phyloP scores from a whole-genome alignment of 2,797 vertebrate genomes.

The Tragelaphus eurycerus region DNA sequence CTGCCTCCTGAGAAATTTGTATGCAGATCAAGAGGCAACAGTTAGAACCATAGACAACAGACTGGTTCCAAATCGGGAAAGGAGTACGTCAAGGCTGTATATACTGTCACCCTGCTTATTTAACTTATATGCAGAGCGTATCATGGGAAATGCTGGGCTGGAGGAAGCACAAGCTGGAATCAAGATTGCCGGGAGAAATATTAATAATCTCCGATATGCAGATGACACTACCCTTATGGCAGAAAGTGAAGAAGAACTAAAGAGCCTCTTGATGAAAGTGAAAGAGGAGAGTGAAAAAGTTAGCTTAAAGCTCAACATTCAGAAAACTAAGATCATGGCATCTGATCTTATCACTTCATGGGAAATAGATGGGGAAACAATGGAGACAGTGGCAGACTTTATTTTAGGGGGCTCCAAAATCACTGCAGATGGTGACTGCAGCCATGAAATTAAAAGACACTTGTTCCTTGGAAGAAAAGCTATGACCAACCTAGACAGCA shows the following conservation, averaged over 20 bases:
- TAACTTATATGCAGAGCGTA: neutral
- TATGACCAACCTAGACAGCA: neutral
- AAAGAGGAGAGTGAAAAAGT: neutral
- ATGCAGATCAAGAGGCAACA: neutral
- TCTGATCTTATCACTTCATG: neutral
- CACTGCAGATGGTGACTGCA: neutral
- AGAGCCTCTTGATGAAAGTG: neutral
- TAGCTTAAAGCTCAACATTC: neutral
- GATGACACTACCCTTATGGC: neutral
- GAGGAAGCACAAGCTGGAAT: neutral
- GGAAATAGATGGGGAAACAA: neutral
- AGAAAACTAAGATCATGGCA: neutral
- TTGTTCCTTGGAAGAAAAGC: neutral
- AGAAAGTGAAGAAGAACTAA: neutral
- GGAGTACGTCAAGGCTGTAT: neutral
- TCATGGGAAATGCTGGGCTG: neutral
- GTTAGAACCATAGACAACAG: neutral
- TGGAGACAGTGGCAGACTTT: neutral
- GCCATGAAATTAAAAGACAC: neutral
- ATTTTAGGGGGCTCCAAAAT: neutral
- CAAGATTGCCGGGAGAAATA: neutral
- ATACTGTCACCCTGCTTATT: neutral
- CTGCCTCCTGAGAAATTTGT: neutral
- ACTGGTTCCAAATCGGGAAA: neutral
- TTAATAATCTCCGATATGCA: neutral